Conservation (phyloP, 2,113 vertebrate species). For the Gymnogyps californianus region DNA sequence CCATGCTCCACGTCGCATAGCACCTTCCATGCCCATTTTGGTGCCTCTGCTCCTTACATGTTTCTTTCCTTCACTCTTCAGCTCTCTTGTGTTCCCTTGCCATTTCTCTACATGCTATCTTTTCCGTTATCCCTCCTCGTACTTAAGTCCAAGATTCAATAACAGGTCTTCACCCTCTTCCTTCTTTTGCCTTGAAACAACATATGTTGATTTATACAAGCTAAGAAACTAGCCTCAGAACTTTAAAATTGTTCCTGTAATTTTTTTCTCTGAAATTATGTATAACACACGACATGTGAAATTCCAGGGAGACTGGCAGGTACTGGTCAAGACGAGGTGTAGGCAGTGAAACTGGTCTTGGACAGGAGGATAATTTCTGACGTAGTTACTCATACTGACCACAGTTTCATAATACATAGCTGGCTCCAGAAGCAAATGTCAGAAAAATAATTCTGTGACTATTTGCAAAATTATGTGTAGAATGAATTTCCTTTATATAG, state of each 20-base stretch:
- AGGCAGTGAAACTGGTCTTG: background rate
- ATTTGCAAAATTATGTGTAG: background rate
- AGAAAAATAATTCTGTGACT: background rate
- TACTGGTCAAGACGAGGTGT: background rate
- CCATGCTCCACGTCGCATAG: background rate
- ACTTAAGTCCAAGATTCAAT: background rate
- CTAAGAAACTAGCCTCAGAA: background rate
- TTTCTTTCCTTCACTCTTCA: background rate
- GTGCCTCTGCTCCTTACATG: background rate
- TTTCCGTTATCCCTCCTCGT: fast-evolving
- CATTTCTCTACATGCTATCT: background rate
- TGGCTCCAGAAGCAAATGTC: background rate
- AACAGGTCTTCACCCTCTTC: background rate
- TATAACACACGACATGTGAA: fast-evolving
- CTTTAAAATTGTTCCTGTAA: background rate
- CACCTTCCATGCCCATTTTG: background rate
- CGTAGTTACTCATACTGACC: background rate
- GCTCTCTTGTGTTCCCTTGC: background rate
- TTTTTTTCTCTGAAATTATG: background rate
- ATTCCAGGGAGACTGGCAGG: background rate
- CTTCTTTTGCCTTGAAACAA: background rate
- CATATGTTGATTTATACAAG: background rate
- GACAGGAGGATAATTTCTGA: background rate
- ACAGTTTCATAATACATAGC: background rate
- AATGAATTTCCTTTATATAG: background rate